Evolutionary conservation across 1,140 invertebrate genomes (phyloP).

Genomic region (Drosophila arawakana): DNA sequence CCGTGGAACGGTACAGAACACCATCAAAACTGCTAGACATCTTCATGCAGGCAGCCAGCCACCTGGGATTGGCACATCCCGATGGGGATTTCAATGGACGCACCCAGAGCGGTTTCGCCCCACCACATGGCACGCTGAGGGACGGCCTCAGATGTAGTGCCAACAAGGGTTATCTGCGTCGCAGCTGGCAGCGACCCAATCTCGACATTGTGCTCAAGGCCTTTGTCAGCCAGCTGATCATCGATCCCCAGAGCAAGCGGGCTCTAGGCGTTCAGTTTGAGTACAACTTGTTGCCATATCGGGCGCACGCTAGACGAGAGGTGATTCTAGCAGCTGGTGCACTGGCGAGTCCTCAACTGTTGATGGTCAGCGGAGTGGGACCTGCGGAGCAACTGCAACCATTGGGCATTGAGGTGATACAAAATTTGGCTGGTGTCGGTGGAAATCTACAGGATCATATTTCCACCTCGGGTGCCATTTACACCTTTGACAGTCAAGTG

Average conservation of each 20-base stretch:
- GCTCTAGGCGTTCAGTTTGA: slow-evolving; percentile 88
- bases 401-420: slow-evolving; percentile 86
- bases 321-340: slow-evolving; percentile 90
- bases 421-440: slow-evolving; percentile 90
- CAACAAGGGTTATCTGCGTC: slow-evolving; percentile 91
- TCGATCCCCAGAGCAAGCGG: slow-evolving; percentile 85
- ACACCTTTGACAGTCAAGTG: slow-evolving; percentile 85
- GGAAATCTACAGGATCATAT: slow-evolving; percentile 92
- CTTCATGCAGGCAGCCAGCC: slow-evolving; percentile 88
- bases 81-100: slow-evolving; percentile 91
- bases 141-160: slow-evolving; percentile 93
- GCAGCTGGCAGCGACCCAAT: slow-evolving; percentile 89
- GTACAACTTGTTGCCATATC: slow-evolving; percentile 84
- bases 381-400: slow-evolving; percentile 86
- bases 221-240: slow-evolving; percentile 87
- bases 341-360: slow-evolving; percentile 90
- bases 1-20: slow-evolving; percentile 88
- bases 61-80: slow-evolving; percentile 85
- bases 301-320: slow-evolving; percentile 87
- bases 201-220: slow-evolving; percentile 89
- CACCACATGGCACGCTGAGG: slow-evolving; percentile 91
- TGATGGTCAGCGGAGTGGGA: slow-evolving; percentile 93
- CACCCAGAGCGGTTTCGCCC: slow-evolving; percentile 89
- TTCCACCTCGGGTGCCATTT: slow-evolving; percentile 87
- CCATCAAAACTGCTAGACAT: slow-evolving; percentile 87